Conservation (phyloP, 2,797 vertebrate genomes). For the Clarias laeviceps region DNA sequence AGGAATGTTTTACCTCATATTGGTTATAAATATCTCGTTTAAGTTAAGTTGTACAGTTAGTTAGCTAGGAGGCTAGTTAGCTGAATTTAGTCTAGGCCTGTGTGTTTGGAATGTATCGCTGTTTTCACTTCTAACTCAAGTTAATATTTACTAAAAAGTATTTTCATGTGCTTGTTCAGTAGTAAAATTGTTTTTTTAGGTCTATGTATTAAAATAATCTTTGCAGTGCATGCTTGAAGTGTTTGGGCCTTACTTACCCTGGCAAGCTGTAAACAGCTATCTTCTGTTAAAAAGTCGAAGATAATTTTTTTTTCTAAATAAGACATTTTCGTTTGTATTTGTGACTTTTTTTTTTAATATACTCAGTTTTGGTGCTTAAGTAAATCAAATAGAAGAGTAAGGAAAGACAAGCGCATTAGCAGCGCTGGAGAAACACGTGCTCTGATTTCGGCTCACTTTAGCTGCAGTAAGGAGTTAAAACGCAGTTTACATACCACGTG, state of each 20-base stretch:
- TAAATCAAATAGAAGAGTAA: neutral
- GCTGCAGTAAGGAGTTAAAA: too few relatives aligned
- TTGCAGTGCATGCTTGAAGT: too few relatives aligned
- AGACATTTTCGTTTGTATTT: too few relatives aligned
- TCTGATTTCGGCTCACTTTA: neutral
- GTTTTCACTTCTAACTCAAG: neutral
- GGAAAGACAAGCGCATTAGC: neutral
- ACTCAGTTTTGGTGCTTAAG: neutral
- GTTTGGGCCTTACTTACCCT: neutral
- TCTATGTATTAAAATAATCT: neutral
- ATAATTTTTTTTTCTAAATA: too few relatives aligned
- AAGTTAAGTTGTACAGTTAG: too few relatives aligned
- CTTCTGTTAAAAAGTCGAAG: neutral
- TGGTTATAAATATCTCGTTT: neutral
- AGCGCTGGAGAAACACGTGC: conserved; percentile 21
- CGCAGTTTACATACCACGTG: neutral
- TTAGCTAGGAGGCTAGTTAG: neutral
- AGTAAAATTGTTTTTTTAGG: neutral
- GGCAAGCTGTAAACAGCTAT: too few relatives aligned
- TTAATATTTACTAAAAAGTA: neutral
- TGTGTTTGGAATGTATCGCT: neutral
- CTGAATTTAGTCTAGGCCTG: neutral
- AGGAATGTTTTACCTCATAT: neutral
- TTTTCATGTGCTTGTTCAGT: neutral
- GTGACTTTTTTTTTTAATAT: neutral